phyloP scores from a whole-genome alignment of 2,888 invertebrate species.

The Nomada fabriciana region DNA sequence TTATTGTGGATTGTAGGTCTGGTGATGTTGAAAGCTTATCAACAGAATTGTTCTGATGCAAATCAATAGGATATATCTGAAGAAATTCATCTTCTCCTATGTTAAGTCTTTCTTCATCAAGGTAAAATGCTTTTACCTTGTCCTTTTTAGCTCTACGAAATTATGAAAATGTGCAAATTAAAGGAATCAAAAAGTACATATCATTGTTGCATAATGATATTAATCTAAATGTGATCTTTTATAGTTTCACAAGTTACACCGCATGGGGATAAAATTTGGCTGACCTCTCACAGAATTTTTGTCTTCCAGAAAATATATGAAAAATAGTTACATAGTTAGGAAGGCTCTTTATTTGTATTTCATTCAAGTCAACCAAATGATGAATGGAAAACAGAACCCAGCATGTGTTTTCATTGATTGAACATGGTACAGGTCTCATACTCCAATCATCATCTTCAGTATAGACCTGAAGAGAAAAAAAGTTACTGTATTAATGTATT shows the following conservation, averaged over 20 bases:
- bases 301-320: slow-evolving; percentile 33
- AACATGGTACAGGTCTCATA: slow-evolving; percentile 23
- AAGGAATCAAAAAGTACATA: not conserved
- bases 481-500: not conserved
- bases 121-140: slow-evolving; percentile 34
- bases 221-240: not conserved
- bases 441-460: slow-evolving; percentile 30
- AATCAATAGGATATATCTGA: slow-evolving; percentile 34
- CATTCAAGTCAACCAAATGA: slow-evolving; percentile 48
- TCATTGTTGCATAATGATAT: not conserved
- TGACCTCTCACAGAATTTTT: slow-evolving; percentile 44
- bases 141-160: slow-evolving; percentile 46
- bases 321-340: slow-evolving; percentile 38
- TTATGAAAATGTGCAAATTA: not conserved
- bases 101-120: not conserved
- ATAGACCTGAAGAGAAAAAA: slow-evolving; percentile 37
- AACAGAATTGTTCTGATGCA: not conserved
- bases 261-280: not conserved
- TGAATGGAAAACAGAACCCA: slow-evolving; percentile 55
- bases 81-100: slow-evolving; percentile 27
- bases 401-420: slow-evolving; percentile 15
- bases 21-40: not conserved
- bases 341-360: slow-evolving; percentile 30
- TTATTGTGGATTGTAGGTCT: slow-evolving; percentile 14
- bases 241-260: not conserved